These are phyloP conservation scores for Archaeoteleia sp. DNA, from an alignment of 2,888 invertebrate genomes.

Conservation along the genomic window DNA sequence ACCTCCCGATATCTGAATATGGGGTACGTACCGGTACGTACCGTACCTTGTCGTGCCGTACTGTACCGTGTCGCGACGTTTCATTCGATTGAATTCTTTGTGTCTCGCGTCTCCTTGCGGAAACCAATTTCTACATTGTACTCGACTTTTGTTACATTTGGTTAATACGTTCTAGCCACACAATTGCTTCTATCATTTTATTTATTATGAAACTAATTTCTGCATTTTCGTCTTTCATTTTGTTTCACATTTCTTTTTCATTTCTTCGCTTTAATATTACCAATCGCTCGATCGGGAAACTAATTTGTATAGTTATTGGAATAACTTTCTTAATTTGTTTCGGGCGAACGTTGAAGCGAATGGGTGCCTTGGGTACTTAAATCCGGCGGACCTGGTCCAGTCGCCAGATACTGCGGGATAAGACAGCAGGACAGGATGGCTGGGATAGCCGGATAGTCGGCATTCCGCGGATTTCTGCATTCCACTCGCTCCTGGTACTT, in stretches of 20 bases:
- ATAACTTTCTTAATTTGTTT: slow-evolving; percentile 30
- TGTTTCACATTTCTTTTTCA: too few relatives aligned
- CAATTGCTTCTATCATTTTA: too few relatives aligned
- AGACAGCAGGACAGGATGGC: slow-evolving; percentile 55
- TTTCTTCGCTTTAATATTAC: too few relatives aligned
- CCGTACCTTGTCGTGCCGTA: slow-evolving; percentile 54
- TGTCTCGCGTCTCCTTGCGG: slow-evolving; percentile 15
- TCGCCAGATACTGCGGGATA: slow-evolving; percentile 59
- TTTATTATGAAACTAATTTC: too few relatives aligned
- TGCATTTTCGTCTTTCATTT: too few relatives aligned
- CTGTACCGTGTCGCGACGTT: slow-evolving; percentile 47
- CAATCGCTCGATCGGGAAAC: too few relatives aligned
- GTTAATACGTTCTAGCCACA: too few relatives aligned
- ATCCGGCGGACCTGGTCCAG: slow-evolving; percentile 31
- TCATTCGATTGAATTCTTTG: slow-evolving; percentile 14
- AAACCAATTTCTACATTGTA: slow-evolving; percentile 16
- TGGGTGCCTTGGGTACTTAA: slow-evolving; percentile 14
- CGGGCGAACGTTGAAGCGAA: slow-evolving; percentile 13
- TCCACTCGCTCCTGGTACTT: slow-evolving; percentile 60
- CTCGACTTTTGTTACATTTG: slow-evolving; percentile 25
- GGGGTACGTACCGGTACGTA: slow-evolving; percentile 47
- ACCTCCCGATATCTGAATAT: slow-evolving; percentile 28
- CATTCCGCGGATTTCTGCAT: slow-evolving; percentile 66
- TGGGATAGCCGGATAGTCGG: slow-evolving; percentile 62
- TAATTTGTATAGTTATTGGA: slow-evolving; percentile 38